Evolutionary conservation across 2,888 invertebrate genomes (phyloP).

Genomic region (Thalpophila matura): DNA sequence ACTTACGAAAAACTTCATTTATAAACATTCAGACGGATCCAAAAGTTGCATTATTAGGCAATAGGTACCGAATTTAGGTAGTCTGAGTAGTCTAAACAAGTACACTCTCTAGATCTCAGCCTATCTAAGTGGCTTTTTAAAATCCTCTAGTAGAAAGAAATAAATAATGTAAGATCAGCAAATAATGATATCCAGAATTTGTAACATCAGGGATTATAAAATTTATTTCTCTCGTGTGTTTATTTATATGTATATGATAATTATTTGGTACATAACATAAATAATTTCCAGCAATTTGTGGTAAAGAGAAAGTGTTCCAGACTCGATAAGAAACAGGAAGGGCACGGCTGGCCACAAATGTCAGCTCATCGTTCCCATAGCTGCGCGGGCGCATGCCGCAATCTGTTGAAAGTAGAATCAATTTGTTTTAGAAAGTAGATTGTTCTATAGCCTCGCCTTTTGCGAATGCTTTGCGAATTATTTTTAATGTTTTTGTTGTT

Average conservation of each 20-base stretch:
- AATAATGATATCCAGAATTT: background rate
- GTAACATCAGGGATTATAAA: background rate
- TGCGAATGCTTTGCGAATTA: slow-evolving; percentile 72
- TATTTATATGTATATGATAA: slow-evolving; percentile 1
- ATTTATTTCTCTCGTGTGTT: slow-evolving; percentile 2
- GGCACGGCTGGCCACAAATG: slow-evolving; percentile 70
- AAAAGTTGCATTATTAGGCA: too few relatives aligned
- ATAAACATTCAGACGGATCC: too few relatives aligned
- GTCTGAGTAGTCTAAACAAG: too few relatives aligned
- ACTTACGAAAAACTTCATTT: too few relatives aligned
- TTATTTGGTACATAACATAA: slow-evolving; percentile 29
- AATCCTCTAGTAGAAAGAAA: background rate
- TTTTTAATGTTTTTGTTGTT: slow-evolving; percentile 45
- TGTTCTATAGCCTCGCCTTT: slow-evolving; percentile 74
- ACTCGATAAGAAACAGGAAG: slow-evolving; percentile 70
- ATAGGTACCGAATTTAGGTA: too few relatives aligned
- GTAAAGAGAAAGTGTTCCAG: slow-evolving; percentile 59
- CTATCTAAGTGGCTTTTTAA: too few relatives aligned
- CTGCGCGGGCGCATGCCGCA: slow-evolving; percentile 69
- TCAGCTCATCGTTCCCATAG: slow-evolving; percentile 74
- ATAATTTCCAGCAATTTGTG: slow-evolving; percentile 45
- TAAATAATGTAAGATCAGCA: background rate
- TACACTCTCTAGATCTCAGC: too few relatives aligned
- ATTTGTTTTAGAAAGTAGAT: slow-evolving; percentile 88
- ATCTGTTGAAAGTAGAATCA: slow-evolving; percentile 89